Base-by-base conservation (phyloP, 1,140 invertebrate genomes). In the Sminthurinus signatus region DNA sequence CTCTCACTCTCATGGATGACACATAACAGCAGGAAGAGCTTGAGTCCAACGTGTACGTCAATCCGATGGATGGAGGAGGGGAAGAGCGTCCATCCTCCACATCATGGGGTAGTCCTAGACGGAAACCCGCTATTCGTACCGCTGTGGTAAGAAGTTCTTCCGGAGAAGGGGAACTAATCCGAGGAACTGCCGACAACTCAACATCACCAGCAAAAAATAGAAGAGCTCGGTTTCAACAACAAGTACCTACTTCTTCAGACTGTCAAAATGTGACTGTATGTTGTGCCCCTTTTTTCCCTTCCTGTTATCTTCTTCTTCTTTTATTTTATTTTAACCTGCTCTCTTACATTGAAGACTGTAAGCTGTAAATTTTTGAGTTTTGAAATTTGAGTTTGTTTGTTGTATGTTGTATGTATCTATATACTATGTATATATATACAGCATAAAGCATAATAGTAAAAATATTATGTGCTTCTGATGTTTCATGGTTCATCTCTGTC, bases 21-120 rank as follows among this genome's bases (percentile, higher is more conserved):
- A n/a, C n/a, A n/a, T n/a, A n/a, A n/a, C n/a, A n/a, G 1, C 80
- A 84, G 74, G 80, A 74, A 68, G 61, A 75, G 29, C 51, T 70
- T 17, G 68, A 62, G 50, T 60, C 57, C 75, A 94, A 93, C 80
- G 82, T 95, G 67, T 96, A 95, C 78, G 86, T 95, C 73, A 95
- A 95, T 79, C 91, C 92, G 12, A 76, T 95, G 76, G 88, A 89
- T 19, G 68, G 73, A 25, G 67, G 61, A 25, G 56, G 63, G 44
- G 31, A 17, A 21, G 21, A 64, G 10, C 58, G 62, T 39, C 64
- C 61, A 25, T 57, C 60, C 31, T 39, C 59, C 36, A 68, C 62
- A 52, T 62, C 66, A 29, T 68, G 66, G 66, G 66, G 66, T 14
- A 61, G 57, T 50, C 66, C 66, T 21, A 59, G 65, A 64, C 52